Base-by-base conservation (phyloP, 2,113 vertebrate species). In the Pica pica region DNA sequence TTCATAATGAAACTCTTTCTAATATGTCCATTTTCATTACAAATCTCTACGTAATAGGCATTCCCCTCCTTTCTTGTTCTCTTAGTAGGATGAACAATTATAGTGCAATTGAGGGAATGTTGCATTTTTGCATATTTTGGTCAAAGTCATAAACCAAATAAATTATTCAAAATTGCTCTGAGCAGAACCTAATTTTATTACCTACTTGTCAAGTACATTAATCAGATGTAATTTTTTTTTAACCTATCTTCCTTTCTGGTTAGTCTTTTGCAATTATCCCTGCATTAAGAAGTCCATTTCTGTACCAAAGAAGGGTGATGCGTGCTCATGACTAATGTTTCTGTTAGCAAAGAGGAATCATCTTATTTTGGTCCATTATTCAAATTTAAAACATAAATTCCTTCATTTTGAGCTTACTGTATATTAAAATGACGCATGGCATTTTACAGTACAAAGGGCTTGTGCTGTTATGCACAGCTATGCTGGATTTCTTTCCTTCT, bases 161-260 rank as follows among this genome's bases (percentile, higher is more conserved):
- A 97, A 83, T 89, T 95, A 89, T 81, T 75, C 42, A 59, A 78
- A 96, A 89, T 78, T 89, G 77, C 53, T 88, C 61, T 46, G 52
- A 97, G 56, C n/a, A 96, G 87, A 89, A 94, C 22, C 65, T 93
- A 80, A 82, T 93, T 97, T 93, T 96, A 90, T 93, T 96, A 92
- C 39, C 39, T 93, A 59, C 27, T 74, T 90, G 68, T 96, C 94
- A 95, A 97, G 77, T 83, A 31, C 67, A 71, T 95, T 93, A 92
- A 90, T 94, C 90, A 92, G 47, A 87, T 83, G 10, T 71, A 26
- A 22, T 57, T 39, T 93, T 74, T 68, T 78, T 74, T 63, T 50
- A 89, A 67, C 7, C 13, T 70, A 21, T 55, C 60, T 91, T 88
- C 55, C 37, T 93, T 93, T 96, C 82, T 94, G 82, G 53, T 78